Percentiles rank a stretch among this genome's conserved stretches.
phyloP scores from a whole-genome alignment of 2,113 vertebrate genomes.

The Pelvicachromis taeniatus region DNA sequence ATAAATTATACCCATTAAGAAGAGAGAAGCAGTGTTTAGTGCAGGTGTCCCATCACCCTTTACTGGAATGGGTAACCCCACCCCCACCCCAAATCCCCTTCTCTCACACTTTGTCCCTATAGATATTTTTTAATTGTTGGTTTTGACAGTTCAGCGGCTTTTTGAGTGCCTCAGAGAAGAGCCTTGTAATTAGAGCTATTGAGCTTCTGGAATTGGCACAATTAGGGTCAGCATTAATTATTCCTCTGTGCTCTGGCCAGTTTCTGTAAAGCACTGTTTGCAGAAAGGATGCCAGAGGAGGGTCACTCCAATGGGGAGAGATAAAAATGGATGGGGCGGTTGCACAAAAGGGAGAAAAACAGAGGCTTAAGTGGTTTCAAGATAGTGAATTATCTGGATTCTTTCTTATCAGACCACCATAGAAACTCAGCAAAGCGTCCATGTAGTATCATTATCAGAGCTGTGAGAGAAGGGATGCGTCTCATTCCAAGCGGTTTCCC shows the following conservation, averaged over 20 bases:
- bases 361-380: background rate
- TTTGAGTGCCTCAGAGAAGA: conserved; percentile 74
- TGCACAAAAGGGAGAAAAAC: background rate
- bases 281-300: conserved; percentile 45
- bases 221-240: conserved; percentile 85
- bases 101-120: conserved; percentile 44
- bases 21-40: conserved; percentile 10
- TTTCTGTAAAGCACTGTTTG: conserved; percentile 74
- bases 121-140: conserved; percentile 75
- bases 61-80: background rate
- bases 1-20: conserved; percentile 29
- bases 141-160: conserved; percentile 79
- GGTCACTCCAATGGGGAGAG: background rate
- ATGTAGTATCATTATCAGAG: conserved; percentile 9
- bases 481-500: background rate
- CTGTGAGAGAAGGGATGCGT: background rate
- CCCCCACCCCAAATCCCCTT: background rate
- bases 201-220: conserved; percentile 85
- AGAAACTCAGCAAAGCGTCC: background rate
- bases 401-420: background rate
- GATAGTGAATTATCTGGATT: background rate
- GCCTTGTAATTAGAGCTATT: conserved; percentile 91
- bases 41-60: conserved; percentile 57
- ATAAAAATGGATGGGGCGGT: background rate
- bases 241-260: conserved; percentile 77